Base-by-base conservation (phyloP, 2,888 invertebrate species). In the Lasius fuliginosus region DNA sequence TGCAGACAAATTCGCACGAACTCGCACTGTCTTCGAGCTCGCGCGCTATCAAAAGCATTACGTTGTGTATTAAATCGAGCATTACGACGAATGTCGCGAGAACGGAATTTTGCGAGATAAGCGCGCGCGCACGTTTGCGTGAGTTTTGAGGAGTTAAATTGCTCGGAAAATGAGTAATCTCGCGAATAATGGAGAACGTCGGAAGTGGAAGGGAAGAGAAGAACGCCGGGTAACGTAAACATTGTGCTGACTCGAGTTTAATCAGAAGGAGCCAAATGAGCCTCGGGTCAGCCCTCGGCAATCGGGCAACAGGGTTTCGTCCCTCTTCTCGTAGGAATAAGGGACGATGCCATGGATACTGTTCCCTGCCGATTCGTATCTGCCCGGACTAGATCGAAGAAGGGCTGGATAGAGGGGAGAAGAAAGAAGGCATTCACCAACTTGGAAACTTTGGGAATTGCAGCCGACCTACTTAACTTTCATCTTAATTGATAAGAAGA, bases 131-230 rank as follows among this genome's bases (percentile, higher is more conserved):
- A 46, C 67, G 49, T 65, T 82, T n/a, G 53, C 82, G 64, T 65
- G 58, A 65, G 33, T 69, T 76, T 81, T 53, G 58, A 67, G 64
- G 46, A 67, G 23, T 76, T 67, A 79, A 87, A 87, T 87, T 85
- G 67, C 67, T 49, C 68, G 69, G 77, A 64, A 82, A 87, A 79
- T 87, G 82, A 85, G 82, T 84, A 84, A 85, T 88, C 42, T 69
- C 49, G 65, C 46, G 71, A 75, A 84, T 74, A 82, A 85, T 79
- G 71, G 60, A 56, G 23, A 23, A 73, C 30, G 76, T 42, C 46
- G 64, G 58, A 73, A 69, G 49, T 30, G 23, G 11, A 49, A 40
- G 40, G 40, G 64, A 62, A 65, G 67, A 62, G 73, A 56, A 81
- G 69, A 64, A 30, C 49, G 27, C 23, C 58, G 33, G 49, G 30